A percentile compares a stretch with the other conserved stretches of the same genome.
phyloP scores from a whole-genome alignment of 1,140 invertebrate species.

The Leptonema lineaticorne region DNA sequence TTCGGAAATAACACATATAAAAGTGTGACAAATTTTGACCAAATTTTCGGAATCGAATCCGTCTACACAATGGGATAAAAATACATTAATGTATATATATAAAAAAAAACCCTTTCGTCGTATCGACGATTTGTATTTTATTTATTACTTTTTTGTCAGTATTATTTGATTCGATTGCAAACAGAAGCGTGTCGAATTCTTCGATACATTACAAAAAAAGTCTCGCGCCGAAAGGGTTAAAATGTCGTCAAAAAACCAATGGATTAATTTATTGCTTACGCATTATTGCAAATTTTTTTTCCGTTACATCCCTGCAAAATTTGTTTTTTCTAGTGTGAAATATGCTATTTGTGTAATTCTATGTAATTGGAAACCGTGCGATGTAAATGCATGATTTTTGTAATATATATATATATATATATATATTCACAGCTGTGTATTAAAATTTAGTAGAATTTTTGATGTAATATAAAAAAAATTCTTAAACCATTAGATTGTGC shows the following conservation, averaged over 20 bases:
- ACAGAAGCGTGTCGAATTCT: background rate
- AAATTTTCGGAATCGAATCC: background rate
- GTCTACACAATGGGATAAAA: background rate
- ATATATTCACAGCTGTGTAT: no score
- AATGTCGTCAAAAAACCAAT: background rate
- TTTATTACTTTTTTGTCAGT: no score
- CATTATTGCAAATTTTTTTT: no score
- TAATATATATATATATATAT: no score
- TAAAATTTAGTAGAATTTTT: no score
- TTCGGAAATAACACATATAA: background rate
- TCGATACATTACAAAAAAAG: background rate
- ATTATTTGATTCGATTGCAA: conserved; percentile 3
- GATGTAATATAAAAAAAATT: no score
- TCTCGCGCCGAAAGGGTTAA: background rate
- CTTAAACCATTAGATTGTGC: no score
- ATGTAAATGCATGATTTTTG: no score
- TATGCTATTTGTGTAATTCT: no score
- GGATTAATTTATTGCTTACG: no score
- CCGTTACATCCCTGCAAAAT: background rate
- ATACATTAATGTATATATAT: background rate
- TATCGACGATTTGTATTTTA: background rate
- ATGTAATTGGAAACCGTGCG: no score
- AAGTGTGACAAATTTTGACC: background rate
- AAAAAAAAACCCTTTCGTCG: background rate
- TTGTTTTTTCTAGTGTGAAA: background rate